Evolutionary conservation across 2,888 invertebrate genomes (phyloP).

Genomic region (Charanyca ferruginea): DNA sequence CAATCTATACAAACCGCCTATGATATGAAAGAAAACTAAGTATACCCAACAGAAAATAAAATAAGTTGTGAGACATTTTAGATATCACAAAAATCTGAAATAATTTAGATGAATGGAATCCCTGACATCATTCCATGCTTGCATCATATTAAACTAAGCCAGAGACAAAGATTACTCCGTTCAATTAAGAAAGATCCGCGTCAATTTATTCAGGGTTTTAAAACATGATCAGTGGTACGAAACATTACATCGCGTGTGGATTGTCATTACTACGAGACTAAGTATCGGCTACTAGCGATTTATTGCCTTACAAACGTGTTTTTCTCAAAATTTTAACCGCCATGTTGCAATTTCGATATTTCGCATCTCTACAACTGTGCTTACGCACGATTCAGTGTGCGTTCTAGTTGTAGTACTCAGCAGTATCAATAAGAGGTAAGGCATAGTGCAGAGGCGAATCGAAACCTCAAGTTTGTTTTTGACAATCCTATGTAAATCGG

Average conservation of each 20-base stretch:
- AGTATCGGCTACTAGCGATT: constrained; percentile 32
- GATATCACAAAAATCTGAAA: not conserved
- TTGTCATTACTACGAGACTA: constrained; percentile 47
- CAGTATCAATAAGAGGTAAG: not conserved
- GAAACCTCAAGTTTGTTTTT: not conserved
- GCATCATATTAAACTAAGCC: constrained; percentile 29
- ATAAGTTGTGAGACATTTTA: too few relatives aligned
- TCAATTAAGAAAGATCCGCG: constrained; percentile 50
- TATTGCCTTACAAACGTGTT: constrained; percentile 24
- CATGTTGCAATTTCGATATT: constrained; percentile 26
- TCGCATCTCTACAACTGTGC: constrained; percentile 38
- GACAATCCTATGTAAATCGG: not conserved
- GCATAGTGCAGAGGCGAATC: too few relatives aligned
- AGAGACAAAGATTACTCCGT: constrained; percentile 37
- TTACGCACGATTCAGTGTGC: constrained; percentile 29
- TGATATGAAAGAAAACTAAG: too few relatives aligned
- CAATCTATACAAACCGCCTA: too few relatives aligned
- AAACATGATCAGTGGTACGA: constrained; percentile 43
- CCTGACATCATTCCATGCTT: constrained; percentile 40
- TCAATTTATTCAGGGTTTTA: constrained; percentile 46
- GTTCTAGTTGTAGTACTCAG: constrained; percentile 5
- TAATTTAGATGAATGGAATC: constrained; percentile 1
- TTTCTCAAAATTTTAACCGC: constrained; percentile 7
- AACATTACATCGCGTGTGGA: constrained; percentile 55
- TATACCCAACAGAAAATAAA: too few relatives aligned